These are phyloP conservation scores for Maniola jurtina DNA, from an alignment of 1,140 invertebrate genomes.

Conservation along the genomic window DNA sequence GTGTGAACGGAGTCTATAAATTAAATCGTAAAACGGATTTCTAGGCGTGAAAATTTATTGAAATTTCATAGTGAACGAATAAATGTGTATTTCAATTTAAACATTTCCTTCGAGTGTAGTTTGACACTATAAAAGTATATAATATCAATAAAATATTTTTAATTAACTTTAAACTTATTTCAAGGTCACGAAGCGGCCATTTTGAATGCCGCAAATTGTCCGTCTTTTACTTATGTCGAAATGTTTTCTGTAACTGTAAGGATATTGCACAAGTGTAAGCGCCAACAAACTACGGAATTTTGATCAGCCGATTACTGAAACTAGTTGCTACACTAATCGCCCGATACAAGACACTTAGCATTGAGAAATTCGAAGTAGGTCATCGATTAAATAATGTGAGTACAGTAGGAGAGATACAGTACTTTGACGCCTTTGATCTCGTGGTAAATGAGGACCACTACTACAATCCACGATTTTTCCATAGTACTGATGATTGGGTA, in stretches of 20 bases:
- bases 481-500: too few species aligned
- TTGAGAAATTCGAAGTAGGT: too few species aligned
- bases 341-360: too few species aligned
- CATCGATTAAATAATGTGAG: too few species aligned
- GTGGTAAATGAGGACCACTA: too few species aligned
- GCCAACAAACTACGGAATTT: background rate
- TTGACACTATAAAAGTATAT: slow-evolving; percentile 10
- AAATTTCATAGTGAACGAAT: background rate
- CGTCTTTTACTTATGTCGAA: slow-evolving; percentile 20
- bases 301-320: background rate
- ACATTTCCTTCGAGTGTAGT: slow-evolving; percentile 6
- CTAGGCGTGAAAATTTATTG: too few species aligned
- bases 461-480: too few species aligned
- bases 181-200: slow-evolving; percentile 43
- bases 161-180: slow-evolving; percentile 13
- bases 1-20: too few species aligned
- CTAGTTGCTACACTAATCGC: too few species aligned
- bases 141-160: slow-evolving; percentile 2
- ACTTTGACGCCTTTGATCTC: too few species aligned
- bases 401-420: too few species aligned
- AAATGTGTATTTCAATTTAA: background rate
- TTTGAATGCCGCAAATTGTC: slow-evolving; percentile 22
- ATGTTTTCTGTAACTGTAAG: slow-evolving; percentile 28
- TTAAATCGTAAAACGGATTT: too few species aligned
- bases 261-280: slow-evolving; percentile 30